These are phyloP conservation scores for Drosophila funebris DNA, from an alignment of 1,140 invertebrate species.

Conservation along the genomic window DNA sequence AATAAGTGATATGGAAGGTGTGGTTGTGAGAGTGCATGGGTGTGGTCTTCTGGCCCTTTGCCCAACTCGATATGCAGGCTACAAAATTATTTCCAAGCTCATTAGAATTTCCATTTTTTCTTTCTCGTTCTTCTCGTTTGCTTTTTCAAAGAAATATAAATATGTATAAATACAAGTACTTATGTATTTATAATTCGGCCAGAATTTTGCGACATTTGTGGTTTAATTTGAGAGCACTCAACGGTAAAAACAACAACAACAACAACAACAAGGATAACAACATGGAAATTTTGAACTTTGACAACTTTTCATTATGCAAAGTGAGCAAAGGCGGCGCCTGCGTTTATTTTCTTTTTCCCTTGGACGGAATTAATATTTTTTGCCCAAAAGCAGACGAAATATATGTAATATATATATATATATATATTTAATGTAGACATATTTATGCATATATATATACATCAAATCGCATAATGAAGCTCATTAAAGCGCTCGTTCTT, in stretches of 20 bases:
- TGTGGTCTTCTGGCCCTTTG: slow-evolving; percentile 27
- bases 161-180: slow-evolving; percentile 3
- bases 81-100: slow-evolving; percentile 1
- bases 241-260: slow-evolving; percentile 25
- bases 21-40: neutral
- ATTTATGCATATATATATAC: slow-evolving; percentile 24
- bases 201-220: slow-evolving; percentile 59
- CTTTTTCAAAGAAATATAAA: neutral
- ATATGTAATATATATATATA: slow-evolving; percentile 13
- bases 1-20: slow-evolving; percentile 6
- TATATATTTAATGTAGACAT: slow-evolving; percentile 30
- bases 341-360: slow-evolving; percentile 2
- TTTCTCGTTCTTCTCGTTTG: too few relatives aligned
- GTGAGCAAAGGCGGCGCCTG: slow-evolving; percentile 45
- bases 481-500: slow-evolving; percentile 13
- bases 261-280: slow-evolving; percentile 24
- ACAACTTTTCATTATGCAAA: slow-evolving; percentile 72
- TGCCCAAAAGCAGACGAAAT: slow-evolving; percentile 1
- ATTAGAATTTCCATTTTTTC: slow-evolving; percentile 1
- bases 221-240: slow-evolving; percentile 64
- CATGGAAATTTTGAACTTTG: slow-evolving; percentile 49
- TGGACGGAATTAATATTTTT: neutral
- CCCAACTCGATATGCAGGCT: too few relatives aligned
- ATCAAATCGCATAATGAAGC: slow-evolving; percentile 2
- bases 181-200: slow-evolving; percentile 7